Conservation (phyloP, 92 coral and sea anemone genomes). For the Porites divaricata region DNA sequence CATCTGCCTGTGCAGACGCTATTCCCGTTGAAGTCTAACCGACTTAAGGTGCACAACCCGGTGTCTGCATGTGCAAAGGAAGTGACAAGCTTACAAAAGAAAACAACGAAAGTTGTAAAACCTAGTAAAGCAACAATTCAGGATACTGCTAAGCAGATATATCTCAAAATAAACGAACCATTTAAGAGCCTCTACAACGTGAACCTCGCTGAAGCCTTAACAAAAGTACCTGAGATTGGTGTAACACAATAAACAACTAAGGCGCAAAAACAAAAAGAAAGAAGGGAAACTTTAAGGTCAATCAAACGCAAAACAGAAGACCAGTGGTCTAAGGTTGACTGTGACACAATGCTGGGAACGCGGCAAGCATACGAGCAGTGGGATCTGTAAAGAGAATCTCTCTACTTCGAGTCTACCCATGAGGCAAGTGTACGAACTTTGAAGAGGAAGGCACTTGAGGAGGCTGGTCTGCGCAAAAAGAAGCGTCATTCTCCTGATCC, state of each 20-base stretch:
- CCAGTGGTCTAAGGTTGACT: slow-evolving; percentile 4
- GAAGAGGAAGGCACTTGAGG: neutral
- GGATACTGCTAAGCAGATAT: neutral
- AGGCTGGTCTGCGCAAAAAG: neutral
- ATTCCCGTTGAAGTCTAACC: neutral
- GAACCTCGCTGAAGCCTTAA: neutral
- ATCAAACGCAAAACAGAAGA: neutral
- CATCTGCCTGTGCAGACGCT: neutral
- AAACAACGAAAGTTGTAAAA: neutral
- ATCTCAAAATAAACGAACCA: neutral
- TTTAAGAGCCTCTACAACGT: neutral
- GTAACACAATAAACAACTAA: neutral
- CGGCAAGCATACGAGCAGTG: too few species aligned
- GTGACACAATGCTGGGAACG: too few species aligned
- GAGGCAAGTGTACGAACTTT: neutral
- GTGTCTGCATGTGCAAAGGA: neutral
- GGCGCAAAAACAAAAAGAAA: slow-evolving; percentile 1
- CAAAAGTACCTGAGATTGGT: slow-evolving; percentile 1
- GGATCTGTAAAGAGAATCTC: neutral
- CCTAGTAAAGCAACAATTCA: neutral
- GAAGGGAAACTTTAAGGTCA: neutral
- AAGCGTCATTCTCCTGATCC: neutral
- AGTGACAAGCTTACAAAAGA: neutral
- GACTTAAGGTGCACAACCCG: neutral
- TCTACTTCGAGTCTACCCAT: neutral